Conservation (phyloP, 2,888 invertebrate species). For the Nephrotoma flavescens region DNA sequence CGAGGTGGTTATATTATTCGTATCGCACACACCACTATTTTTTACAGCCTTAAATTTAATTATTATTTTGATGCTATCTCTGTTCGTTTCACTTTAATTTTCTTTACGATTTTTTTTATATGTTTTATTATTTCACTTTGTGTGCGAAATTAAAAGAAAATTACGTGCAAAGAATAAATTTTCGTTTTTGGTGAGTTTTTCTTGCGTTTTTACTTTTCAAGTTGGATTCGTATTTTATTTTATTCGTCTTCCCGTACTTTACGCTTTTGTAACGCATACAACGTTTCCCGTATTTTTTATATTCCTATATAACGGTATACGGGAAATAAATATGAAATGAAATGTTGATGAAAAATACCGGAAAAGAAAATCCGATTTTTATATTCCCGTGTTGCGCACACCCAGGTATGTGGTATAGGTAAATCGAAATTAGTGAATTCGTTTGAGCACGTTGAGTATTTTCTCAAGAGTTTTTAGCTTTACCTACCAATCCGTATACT, state of each 20-base stretch:
- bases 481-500: not conserved
- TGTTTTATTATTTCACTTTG: not conserved
- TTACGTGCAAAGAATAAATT: not conserved
- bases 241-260: not conserved
- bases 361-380: not conserved
- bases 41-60: not conserved
- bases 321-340: not conserved
- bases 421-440: not conserved
- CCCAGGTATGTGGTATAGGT: not conserved
- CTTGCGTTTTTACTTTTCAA: not conserved
- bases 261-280: not conserved
- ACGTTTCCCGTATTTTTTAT: not conserved
- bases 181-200: not conserved
- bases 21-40: not conserved
- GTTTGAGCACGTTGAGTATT: not conserved
- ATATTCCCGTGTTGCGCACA: not conserved
- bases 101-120: not conserved
- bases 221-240: not conserved
- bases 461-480: not conserved
- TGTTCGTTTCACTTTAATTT: not conserved
- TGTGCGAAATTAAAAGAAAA: not conserved
- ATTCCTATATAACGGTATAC: not conserved
- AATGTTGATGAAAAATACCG: not conserved
- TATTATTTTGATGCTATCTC: not conserved
- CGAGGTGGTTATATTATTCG: not conserved